Evolutionary conservation across 2,797 vertebrate genomes (phyloP), one percentile per base, ranked within the genome.

Genomic region (Emys orbicularis): DNA sequence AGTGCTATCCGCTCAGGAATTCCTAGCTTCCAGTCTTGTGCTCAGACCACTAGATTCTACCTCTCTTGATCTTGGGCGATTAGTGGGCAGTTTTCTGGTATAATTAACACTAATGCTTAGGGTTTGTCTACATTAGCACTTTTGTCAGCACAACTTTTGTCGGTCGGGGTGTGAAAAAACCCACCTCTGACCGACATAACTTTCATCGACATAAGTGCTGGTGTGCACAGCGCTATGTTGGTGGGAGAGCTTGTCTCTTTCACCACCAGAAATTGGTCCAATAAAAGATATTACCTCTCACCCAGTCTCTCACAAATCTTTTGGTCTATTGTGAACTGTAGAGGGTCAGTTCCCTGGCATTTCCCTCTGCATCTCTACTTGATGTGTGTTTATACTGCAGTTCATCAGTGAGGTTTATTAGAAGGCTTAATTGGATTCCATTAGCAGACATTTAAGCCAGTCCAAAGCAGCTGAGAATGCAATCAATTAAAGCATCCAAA

Each of bases 381-480:
- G 86, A 83, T 85, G 87, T 90, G 96, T 91, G 94, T 91, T 90
- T 89, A 92, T 79, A 83, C 21, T 90, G 93, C 87, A 96, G 97
- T 97, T 98, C 98, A 98, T 99, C 98, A 98, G 97, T 50, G 97
- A 98, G 98, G 96, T 98, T 98, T 98, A 98, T 99, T 98, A 98
- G 98, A 95, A 97, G 96, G 94, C 89, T 98, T 98, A 98, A 99
- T 98, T 98, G 98, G 95, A 98, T 97, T 95, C 96, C 98, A 97
- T 98, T 98, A 98, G 97, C 90, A 93, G 92, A 87, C 95, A 94
- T 95, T 97, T 95, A 95, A 95, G 86, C 72, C 89, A 89, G n/a
- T 94, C 90, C 88, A 79, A 82, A 85, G 8, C 83, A 72, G 92
- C 53, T 44, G 86, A 93, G 86, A 97, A 92, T 52, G 94, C 82